phyloP scores from a whole-genome alignment of 2,888 invertebrate genomes.

The Tryphoninae sp. region DNA sequence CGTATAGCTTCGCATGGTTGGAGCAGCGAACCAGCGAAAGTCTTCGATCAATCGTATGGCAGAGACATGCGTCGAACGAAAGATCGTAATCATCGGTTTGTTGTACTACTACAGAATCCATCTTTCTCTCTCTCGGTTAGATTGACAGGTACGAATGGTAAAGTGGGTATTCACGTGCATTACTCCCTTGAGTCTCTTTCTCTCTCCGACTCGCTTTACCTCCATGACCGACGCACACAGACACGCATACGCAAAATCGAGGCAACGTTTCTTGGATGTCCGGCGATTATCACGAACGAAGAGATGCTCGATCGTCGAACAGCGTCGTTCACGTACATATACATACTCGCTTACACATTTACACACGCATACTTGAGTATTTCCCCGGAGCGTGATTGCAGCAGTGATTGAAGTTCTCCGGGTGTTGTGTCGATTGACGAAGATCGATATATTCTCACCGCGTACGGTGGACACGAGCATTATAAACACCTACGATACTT shows the following conservation, averaged over 20 bases:
- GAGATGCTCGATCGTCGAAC: slow-evolving; percentile 33
- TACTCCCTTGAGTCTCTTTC: slow-evolving; percentile 42
- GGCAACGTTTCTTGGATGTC: slow-evolving; percentile 12
- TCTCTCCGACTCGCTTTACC: background rate
- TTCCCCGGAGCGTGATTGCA: slow-evolving; percentile 60
- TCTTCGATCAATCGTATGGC: background rate
- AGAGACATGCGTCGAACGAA: slow-evolving; percentile 30
- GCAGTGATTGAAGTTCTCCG: slow-evolving; percentile 60
- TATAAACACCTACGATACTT: slow-evolving; percentile 39
- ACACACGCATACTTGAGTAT: slow-evolving; percentile 29
- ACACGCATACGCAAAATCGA: background rate
- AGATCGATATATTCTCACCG: slow-evolving; percentile 61
- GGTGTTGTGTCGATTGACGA: slow-evolving; percentile 60
- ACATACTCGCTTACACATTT: background rate
- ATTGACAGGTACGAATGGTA: slow-evolving; percentile 49
- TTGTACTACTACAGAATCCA: slow-evolving; percentile 26
- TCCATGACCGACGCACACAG: background rate
- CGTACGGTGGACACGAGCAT: slow-evolving; percentile 18
- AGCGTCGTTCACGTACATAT: slow-evolving; percentile 22
- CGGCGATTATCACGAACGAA: slow-evolving; percentile 36
- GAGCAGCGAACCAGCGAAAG: slow-evolving; percentile 12
- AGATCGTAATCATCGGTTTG: slow-evolving; percentile 42
- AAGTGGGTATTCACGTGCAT: slow-evolving; percentile 58
- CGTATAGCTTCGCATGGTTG: background rate
- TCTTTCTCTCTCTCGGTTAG: slow-evolving; percentile 21